Base-by-base conservation (phyloP, 1,140 invertebrate genomes). In the Aphelenchoides fujianensis region DNA sequence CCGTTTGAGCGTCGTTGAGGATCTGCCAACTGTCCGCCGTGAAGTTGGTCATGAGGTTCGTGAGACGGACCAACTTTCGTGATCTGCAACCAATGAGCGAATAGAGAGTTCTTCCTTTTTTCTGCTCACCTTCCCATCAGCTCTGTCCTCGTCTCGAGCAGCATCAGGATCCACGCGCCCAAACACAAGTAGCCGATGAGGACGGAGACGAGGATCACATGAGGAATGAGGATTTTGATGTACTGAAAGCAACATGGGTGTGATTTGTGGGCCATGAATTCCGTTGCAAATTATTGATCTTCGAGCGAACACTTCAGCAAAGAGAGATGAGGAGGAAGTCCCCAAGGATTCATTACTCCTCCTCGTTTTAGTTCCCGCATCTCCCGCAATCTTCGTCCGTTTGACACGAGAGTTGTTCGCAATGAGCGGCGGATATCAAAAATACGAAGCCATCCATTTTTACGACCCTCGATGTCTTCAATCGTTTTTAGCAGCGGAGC, bases 211-310 rank as follows among this genome's bases (percentile, higher is more conserved):
- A 83, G 69, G n/a, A 83, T 83, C 30, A 83, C 73, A 61, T 83
- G 82, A 36, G 82, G 82, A 53, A 78, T 71, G 2, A 84, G 70
- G 34, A 83, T 83, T 82, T 83, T 83, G 64, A 84, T 78, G 41
- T 83, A 83, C 82, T 83, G 74, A 79, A 81, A 80, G 23, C 68
- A 59, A 31, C 37, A 32, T 19, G 5, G 55, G 5, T 59, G 28
- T 59, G 55, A 59, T 7, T 59, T 59, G 5, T 48, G 41, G 12
- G 41, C 41, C 41, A 48, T 48, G 41, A 48, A 48, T 48, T 48
- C 12, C 41, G 41, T n/a, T n/a, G n/a, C n/a, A 48, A 48, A 48
- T 48, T n/a, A n/a, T n/a, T n/a, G n/a, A n/a, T n/a, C n/a, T n/a
- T n/a, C n/a, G n/a, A n/a, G n/a, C n/a, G n/a, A n/a, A n/a, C n/a